phyloP scores from a whole-genome alignment of 2,113 vertebrate species.

The Cichladusa arquata region DNA sequence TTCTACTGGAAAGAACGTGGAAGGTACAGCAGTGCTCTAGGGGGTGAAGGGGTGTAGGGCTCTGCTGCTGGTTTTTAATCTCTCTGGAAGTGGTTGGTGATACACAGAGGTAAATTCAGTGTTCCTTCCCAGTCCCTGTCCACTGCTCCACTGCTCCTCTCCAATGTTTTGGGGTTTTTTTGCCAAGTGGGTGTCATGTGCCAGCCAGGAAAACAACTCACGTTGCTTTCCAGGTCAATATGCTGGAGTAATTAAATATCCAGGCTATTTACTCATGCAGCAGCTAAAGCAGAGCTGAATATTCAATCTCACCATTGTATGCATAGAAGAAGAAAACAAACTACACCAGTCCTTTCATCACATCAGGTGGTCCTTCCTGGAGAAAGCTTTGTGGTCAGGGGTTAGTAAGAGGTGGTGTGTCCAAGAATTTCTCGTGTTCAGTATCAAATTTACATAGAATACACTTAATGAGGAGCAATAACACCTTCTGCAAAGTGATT shows the following conservation, averaged over 20 bases:
- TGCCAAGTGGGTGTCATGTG: background rate
- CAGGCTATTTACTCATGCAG: background rate
- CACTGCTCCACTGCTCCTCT: background rate
- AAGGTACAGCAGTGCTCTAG: background rate
- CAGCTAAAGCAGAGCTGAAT: background rate
- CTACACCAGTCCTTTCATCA: background rate
- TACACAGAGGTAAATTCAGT: background rate
- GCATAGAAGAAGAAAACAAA: constrained; percentile 6
- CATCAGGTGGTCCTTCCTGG: constrained; percentile 10
- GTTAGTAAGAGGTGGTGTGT: background rate
- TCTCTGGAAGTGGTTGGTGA: background rate
- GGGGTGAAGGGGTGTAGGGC: accelerated
- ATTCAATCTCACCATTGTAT: constrained; percentile 54
- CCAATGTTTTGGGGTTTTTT: background rate
- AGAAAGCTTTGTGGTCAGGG: background rate
- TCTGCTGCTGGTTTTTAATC: background rate
- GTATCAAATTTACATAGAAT: constrained; percentile 53
- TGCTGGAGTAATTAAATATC: background rate
- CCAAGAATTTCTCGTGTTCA: background rate
- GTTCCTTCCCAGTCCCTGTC: background rate
- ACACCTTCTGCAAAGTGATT: background rate
- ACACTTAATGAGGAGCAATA: background rate
- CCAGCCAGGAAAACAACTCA: background rate
- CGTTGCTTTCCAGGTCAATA: background rate
- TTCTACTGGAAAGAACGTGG: background rate